Evolutionary conservation across 2,797 vertebrate species (phyloP).

Genomic region (Pipistrellus pygmaeus): DNA sequence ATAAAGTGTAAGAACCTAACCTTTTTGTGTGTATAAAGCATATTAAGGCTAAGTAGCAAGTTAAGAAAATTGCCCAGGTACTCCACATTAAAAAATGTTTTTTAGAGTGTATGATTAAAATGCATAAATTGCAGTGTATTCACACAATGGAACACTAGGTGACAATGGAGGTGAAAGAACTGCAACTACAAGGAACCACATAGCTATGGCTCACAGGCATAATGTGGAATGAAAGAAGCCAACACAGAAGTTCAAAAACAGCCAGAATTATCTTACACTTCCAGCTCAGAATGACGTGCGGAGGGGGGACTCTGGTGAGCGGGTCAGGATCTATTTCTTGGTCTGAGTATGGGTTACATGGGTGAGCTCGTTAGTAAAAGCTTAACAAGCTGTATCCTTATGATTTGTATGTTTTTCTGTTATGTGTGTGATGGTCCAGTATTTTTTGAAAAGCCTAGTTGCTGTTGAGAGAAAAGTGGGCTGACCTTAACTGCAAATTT

Average conservation of each 20-base stretch:
- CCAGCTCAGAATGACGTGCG: rapidly evolving
- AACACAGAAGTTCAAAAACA: not conserved
- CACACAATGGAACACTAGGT: not conserved
- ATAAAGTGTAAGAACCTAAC: not conserved
- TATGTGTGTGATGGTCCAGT: not conserved
- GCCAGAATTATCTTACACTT: not conserved
- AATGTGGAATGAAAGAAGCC: not conserved
- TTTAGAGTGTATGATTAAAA: not conserved
- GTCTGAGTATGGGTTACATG: not conserved
- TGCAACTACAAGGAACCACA: not conserved
- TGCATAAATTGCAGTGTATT: not conserved
- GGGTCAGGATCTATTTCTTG: not conserved
- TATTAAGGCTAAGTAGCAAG: not conserved
- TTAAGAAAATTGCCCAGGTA: not conserved
- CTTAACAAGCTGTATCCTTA: not conserved
- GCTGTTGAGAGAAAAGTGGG: not conserved
- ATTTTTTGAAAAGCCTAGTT: not conserved
- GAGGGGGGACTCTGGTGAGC: not conserved
- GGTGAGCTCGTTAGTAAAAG: not conserved
- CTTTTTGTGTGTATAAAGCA: not conserved
- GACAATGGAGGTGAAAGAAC: not conserved
- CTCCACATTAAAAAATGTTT: not conserved
- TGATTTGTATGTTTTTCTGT: not conserved
- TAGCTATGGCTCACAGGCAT: not conserved
- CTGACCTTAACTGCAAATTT: not conserved